Base-by-base conservation (phyloP, 2,888 invertebrate species). In the Stegophylla sp. region DNA sequence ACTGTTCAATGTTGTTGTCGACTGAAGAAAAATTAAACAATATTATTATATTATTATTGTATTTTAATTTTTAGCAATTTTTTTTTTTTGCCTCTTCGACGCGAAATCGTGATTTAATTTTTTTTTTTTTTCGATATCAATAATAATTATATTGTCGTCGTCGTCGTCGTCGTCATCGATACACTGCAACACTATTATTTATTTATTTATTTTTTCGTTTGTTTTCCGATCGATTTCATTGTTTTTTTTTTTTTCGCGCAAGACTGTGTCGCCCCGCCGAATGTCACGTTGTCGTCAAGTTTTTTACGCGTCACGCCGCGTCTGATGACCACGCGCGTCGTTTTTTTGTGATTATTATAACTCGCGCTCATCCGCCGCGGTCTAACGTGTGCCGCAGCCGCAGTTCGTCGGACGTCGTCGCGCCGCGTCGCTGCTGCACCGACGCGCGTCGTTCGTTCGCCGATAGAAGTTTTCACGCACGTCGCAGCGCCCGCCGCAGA, bases 311-410 rank as follows among this genome's bases (percentile, higher is more conserved):
- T n/a, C n/a, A n/a, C n/a, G n/a, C 48, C 15, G 51, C 51, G 74
- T 63, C 20, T 20, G 12, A 63, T 51, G 34, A 63, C 51, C 15
- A 74, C 17, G 34, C 17, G 74, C 23, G 41, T 5, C 3, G n/a
- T 59, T 48, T 20, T 17, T 59, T 63, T 20, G 75, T 63, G 51
- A 75, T 51, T 34, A 75, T 51, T 34, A 17, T 63, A 48, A 41
- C 61, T 45, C 59, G 73, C 15, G 73, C 15, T 12, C 34, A 23
- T 51, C 34, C 63, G 48, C 48, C 48, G 51, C n/a, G n/a, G n/a
- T 67, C 26, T 26, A 34, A 20, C 66, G 53, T n/a, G 23, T 43
- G 48, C n/a, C n/a, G n/a, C n/a, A n/a, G n/a, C n/a, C n/a, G n/a
- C n/a, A n/a, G n/a, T 17, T 28, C 59, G n/a, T 26, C 23, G 43